A percentile compares a stretch with the other conserved stretches of the same genome.
phyloP scores from a whole-genome alignment of 2,113 vertebrate species.

The Cinclus cinclus region DNA sequence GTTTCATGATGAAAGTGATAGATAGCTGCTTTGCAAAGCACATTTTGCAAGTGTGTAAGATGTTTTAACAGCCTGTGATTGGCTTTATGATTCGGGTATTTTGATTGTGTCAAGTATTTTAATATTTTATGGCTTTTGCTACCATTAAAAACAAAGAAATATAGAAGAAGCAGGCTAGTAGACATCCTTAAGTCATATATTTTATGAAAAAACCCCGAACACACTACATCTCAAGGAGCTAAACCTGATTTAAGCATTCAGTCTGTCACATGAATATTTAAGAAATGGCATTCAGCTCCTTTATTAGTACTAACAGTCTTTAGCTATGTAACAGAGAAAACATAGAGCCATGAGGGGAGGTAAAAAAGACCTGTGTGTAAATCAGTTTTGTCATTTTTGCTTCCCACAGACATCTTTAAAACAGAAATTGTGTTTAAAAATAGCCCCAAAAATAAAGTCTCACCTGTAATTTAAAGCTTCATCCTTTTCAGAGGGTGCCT shows the following conservation, averaged over 20 bases:
- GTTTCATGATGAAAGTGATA: neutral
- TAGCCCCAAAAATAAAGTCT: neutral
- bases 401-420: slow-evolving; percentile 44
- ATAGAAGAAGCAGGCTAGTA: neutral
- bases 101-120: neutral
- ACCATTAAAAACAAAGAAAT: neutral
- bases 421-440: slow-evolving; percentile 34
- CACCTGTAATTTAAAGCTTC: neutral
- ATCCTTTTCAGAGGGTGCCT: neutral
- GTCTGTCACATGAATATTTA: neutral
- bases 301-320: neutral
- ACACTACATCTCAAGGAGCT: neutral
- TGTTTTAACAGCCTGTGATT: neutral
- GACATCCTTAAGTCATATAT: neutral
- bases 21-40: neutral
- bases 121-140: neutral
- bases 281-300: neutral
- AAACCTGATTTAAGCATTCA: neutral
- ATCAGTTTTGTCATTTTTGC: slow-evolving; percentile 38
- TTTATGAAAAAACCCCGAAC: neutral
- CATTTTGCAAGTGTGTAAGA: neutral
- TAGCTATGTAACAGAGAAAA: neutral
- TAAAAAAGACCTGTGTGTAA: neutral
- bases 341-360: neutral
- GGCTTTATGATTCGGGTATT: neutral